Conservation (phyloP, 2,797 vertebrate species). For the Peromyscus nudipes region DNA sequence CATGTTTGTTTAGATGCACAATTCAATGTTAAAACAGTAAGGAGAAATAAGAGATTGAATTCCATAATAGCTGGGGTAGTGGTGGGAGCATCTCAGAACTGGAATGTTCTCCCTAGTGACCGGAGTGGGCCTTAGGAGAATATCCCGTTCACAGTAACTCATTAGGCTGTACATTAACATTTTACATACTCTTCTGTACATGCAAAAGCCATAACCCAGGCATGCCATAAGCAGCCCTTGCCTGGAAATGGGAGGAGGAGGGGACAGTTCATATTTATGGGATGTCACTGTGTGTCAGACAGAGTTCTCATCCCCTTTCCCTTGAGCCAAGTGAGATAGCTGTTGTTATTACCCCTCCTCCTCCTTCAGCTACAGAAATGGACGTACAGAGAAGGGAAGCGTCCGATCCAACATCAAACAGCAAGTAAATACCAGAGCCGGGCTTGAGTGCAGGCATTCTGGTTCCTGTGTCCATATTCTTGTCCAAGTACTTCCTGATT, state of each 20-base stretch:
- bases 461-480: not conserved
- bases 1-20: slow-evolving; percentile 6
- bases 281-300: not conserved
- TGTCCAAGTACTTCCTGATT: not conserved
- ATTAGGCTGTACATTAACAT: not conserved
- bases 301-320: not conserved
- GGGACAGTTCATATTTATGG: not conserved
- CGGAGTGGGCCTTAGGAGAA: not conserved
- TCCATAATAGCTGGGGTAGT: not conserved
- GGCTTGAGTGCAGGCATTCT: not conserved
- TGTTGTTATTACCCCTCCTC: not conserved
- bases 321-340: not conserved
- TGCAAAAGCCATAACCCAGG: not conserved
- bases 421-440: not conserved
- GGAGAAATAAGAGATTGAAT: slow-evolving; percentile 20
- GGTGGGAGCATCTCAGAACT: not conserved
- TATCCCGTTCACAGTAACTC: not conserved
- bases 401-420: not conserved
- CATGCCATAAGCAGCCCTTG: not conserved
- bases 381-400: not conserved
- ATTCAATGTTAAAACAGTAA: slow-evolving; percentile 1
- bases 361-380: not conserved
- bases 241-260: not conserved
- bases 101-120: not conserved
- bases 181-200: not conserved